Conservation (phyloP, 2,888 invertebrate genomes). For the Chrysopilus asiliformis region DNA sequence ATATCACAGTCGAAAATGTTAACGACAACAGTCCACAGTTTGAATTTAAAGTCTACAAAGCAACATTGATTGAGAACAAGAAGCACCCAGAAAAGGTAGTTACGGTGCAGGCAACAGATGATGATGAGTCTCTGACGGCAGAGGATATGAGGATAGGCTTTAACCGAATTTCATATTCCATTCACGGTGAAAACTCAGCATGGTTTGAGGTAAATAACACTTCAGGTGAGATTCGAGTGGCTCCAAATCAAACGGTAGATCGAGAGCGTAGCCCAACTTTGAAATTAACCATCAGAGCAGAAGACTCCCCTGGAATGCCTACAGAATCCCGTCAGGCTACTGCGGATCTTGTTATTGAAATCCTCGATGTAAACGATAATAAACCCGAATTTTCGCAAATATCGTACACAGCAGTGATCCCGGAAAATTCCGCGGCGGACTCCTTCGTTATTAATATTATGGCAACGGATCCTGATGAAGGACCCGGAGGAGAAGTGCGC, state of each 20-base stretch:
- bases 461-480: constrained; percentile 66
- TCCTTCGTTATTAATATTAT: constrained; percentile 52
- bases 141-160: constrained; percentile 46
- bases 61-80: constrained; percentile 56
- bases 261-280: constrained; percentile 58
- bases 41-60: constrained; percentile 52
- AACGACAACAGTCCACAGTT: constrained; percentile 70
- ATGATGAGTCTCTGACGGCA: constrained; percentile 47
- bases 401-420: constrained; percentile 56
- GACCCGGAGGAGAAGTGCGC: constrained; percentile 52
- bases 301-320: constrained; percentile 57
- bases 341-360: constrained; percentile 51
- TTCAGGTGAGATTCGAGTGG: constrained; percentile 54
- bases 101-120: constrained; percentile 56
- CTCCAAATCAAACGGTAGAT: constrained; percentile 52
- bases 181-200: constrained; percentile 60
- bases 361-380: constrained; percentile 69
- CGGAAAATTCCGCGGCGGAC: constrained; percentile 57
- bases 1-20: constrained; percentile 56
- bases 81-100: constrained; percentile 52
- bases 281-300: constrained; percentile 55
- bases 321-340: constrained; percentile 51
- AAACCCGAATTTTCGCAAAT: constrained; percentile 51
- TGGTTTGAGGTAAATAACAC: constrained; percentile 56
- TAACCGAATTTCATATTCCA: constrained; percentile 54